Base-by-base conservation (phyloP, 2,113 vertebrate genomes). In the Thunnus thynnus region DNA sequence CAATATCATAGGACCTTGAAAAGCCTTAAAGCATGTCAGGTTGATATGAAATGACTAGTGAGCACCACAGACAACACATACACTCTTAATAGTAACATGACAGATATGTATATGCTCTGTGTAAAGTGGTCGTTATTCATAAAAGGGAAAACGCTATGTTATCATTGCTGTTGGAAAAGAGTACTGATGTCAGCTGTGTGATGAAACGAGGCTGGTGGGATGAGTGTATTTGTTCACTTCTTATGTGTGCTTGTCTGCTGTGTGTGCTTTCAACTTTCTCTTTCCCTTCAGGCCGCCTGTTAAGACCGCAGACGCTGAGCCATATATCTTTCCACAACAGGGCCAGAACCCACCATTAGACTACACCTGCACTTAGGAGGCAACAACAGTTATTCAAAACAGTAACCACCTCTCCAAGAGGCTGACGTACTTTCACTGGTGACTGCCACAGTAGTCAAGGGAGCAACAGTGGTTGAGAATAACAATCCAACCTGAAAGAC, bases 321-420 rank as follows among this genome's bases (percentile, higher is more conserved):
- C 55, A 51, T 87, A 81, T 63, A 79, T 82, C 78, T 81, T 61
- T 68, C 67, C 81, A 14, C 76, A 56, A 56, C 70, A 55, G 3
- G 16, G 46, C 16, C 48, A 47, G 32, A 85, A 57, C 81, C 86
- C 79, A 50, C 83, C 72, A 88, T 91, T 84, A 88, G 52, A 67
- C 83, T 60, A 30, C 73, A 88, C 85, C 87, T 89, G 78, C 67
- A 90, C 55, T 84, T 74, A 82, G 50, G 41, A 71, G 60, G 47
- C 6, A 30, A 67, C 71, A 66, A 22, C 72, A 83, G 76, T 22
- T 72, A 72, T 73, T 83, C 32, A 75, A 20, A 79, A 32, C 36
- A 55, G 30, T 16, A 55, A 58, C 68, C 5, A 11, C 68, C 73
- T 44, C 25, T 27, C 13, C 1, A 1, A 64, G 52, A 63, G 12